Evolutionary conservation across 1,140 invertebrate species (phyloP), one percentile per base, ranked within the genome.

Genomic region (Drosophila eugracilis): DNA sequence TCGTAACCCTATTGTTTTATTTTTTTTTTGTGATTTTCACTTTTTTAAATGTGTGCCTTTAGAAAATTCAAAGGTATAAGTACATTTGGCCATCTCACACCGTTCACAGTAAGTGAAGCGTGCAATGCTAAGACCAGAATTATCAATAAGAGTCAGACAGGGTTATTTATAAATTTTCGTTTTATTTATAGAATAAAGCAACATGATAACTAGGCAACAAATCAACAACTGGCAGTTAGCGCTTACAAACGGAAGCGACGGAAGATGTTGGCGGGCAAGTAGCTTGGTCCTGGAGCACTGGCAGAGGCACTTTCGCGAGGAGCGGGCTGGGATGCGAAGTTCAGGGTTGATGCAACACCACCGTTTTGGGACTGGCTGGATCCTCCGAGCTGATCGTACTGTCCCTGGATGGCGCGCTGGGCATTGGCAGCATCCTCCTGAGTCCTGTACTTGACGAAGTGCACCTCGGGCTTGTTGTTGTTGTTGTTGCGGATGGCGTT

Each of bases 391-490:
- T 65, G 62, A 9, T 85, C 80, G 62, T 85, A 85, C 47, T 85
- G 81, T 0, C 39, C 44, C 42, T 85, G 80, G 12, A 85, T 86
- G 41, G 75, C 73, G 0, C 53, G 39, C 62, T 85, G 80, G 6
- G 80, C 80, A 6, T 85, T 76, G 41, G 57, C 58, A 6, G 78
- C 78, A 42, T 83, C 78, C 62, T 83, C 77, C 3, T 67, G 78
- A 6, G 78, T 83, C 41, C 78, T 45, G 58, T 83, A 83, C 69
- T 83, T 85, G 42, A 85, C 80, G 42, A 85, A 85, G 49, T 85
- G 80, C 21, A 85, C 80, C 57, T 85, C 80, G 36, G 80, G 80
- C 60, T 73, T 86, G 66, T 76, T 73, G 69, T 74, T 80, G 67
- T 50, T 74, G 47, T 74, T 74, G 48, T 48, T 73, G 32, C 75